Evolutionary conservation across 2,113 vertebrate species (phyloP).

Genomic region (Procavia capensis): DNA sequence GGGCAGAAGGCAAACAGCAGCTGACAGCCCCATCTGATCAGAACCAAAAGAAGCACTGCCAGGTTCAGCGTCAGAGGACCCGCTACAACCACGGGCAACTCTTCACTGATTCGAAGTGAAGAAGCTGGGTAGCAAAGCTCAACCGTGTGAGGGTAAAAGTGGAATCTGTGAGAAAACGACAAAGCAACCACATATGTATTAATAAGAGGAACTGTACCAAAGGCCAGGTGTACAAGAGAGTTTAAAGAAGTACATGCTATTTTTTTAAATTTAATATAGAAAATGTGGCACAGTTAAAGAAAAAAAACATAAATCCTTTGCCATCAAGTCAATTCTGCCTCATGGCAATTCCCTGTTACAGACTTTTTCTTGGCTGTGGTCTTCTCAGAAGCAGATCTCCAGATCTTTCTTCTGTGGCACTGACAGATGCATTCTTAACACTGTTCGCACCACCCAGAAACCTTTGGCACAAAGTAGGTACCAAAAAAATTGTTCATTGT

Average conservation of each 20-base stretch:
- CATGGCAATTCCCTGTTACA: not conserved
- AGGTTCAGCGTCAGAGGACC: conserved; percentile 94
- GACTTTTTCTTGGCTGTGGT: not conserved
- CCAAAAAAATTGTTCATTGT: not conserved
- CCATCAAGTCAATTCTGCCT: not conserved
- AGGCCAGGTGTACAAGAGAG: not conserved
- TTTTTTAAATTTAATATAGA: not conserved
- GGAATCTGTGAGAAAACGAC: conserved; percentile 87
- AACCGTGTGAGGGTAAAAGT: conserved; percentile 91
- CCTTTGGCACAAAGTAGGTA: not conserved
- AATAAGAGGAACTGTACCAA: not conserved
- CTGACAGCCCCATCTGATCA: conserved; percentile 98
- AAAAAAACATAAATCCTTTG: not conserved
- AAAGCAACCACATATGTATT: not conserved
- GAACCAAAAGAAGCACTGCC: conserved; percentile 91
- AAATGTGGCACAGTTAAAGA: not conserved
- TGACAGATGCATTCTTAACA: not conserved
- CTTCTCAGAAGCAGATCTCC: not conserved
- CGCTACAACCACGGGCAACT: conserved; percentile 92
- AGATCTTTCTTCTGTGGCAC: not conserved
- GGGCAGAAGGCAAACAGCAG: conserved; percentile 94
- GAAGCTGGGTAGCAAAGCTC: conserved; percentile 95
- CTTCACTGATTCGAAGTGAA: conserved; percentile 91
- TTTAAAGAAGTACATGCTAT: not conserved
- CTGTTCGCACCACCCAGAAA: not conserved